Evolutionary conservation across 2,888 invertebrate genomes (phyloP), one percentile per base, ranked within the genome.

Genomic region (Hylaea fasciaria): DNA sequence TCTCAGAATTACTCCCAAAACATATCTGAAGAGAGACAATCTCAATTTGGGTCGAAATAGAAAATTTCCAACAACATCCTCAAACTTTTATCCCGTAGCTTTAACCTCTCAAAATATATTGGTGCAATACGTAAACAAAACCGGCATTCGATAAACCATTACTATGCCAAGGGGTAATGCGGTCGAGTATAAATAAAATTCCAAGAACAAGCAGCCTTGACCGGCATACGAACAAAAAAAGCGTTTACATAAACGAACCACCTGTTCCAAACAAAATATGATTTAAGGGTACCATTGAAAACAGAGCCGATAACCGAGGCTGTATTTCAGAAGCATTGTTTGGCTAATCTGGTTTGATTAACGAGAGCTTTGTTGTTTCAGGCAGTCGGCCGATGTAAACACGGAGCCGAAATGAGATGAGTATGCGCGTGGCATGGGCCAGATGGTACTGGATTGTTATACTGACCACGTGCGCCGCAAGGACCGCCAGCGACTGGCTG

Each of bases 401-500:
- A 86, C 83, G 83, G 84, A 89, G 81, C 81, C 91, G 91, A 83
- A 87, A 91, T 91, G 91, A 91, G 89, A 92, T 92, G 92, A 92
- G 92, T 86, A 91, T 91, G 92, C 91, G 91, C 83, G 90, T 89
- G 88, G 90, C 91, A 82, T 91, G 91, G 91, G 90, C 89, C 82
- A 83, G 90, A 85, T 92, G 92, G 91, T 91, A 90, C 87, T 91
- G 91, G 90, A 87, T 91, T 77, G 89, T 91, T 71, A 88, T 92
- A 82, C 83, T 92, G 81, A 89, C 89, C 75, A 88, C 89, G 76
- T 91, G 92, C 77, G 88, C 91, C 71, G 91, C 90, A 65, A 87
- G 90, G 82, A 91, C 91, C 61, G 89, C 90, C 74, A 91, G 91
- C 74, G 97, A 97, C 88, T 97, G 97, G 97, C 96, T 96, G 53